Percentiles rank a stretch among this genome's conserved stretches.
phyloP scores from a whole-genome alignment of 2,113 vertebrate genomes.

The Tiliqua scincoides region DNA sequence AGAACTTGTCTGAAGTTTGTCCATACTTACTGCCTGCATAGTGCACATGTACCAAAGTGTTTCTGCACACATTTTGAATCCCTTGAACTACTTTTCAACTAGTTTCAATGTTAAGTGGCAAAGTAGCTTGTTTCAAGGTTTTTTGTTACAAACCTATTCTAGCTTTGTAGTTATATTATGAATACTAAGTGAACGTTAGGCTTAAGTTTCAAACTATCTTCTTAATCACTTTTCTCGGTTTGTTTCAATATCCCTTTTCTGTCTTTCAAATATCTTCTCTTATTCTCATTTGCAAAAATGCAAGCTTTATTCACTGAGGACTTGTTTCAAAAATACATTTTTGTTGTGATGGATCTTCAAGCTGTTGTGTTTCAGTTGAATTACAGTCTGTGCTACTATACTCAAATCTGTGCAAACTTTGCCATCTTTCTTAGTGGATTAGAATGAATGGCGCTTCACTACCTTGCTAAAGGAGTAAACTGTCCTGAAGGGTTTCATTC shows the following conservation, averaged over 20 bases:
- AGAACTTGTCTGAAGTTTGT: slow-evolving; percentile 28
- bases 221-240: not conserved
- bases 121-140: not conserved
- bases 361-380: not conserved
- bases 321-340: slow-evolving; percentile 12
- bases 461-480: slow-evolving; percentile 63
- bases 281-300: not conserved
- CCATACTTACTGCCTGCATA: slow-evolving; percentile 23
- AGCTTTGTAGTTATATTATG: not conserved
- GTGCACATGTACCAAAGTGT: not conserved
- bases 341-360: not conserved
- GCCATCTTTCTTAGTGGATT: slow-evolving; percentile 79
- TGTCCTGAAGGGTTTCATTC: slow-evolving; percentile 50
- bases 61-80: not conserved
- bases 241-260: not conserved
- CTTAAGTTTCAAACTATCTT: slow-evolving; percentile 4
- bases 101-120: not conserved
- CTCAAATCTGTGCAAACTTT: slow-evolving; percentile 41
- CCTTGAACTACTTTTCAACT: slow-evolving; percentile 13
- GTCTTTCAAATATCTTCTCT: slow-evolving; percentile 9
- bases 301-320: not conserved
- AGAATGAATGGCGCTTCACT: slow-evolving; percentile 82
- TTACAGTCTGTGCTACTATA: not conserved
- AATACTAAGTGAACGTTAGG: not conserved
- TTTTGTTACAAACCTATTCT: not conserved